Evolutionary conservation across 2,888 invertebrate species (phyloP).

Genomic region (Oligia strigilis): DNA sequence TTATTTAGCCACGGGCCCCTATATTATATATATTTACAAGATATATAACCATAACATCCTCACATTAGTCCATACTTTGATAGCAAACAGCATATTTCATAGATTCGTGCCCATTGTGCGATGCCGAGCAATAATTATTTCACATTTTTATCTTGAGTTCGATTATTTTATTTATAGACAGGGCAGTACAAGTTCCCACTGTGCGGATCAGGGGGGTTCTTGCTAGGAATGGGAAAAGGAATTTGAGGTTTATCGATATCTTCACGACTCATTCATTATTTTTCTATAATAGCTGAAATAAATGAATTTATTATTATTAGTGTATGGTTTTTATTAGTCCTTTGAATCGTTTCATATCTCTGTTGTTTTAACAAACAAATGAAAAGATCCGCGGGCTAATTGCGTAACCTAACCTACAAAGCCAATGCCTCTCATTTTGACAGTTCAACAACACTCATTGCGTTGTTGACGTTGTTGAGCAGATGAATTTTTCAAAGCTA

Average conservation of each 20-base stretch:
- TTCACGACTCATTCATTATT: too few relatives aligned
- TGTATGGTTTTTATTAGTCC: background rate
- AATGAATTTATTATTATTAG: too few relatives aligned
- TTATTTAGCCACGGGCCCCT: too few relatives aligned
- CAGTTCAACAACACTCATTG: background rate
- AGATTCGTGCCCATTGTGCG: slow-evolving; percentile 56
- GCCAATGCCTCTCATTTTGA: background rate
- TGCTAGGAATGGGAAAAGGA: slow-evolving; percentile 61
- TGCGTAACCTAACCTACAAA: background rate
- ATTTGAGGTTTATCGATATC: slow-evolving; percentile 36
- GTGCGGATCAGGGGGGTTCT: slow-evolving; percentile 68
- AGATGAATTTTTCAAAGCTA: background rate
- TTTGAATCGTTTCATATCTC: background rate
- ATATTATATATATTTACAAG: too few relatives aligned
- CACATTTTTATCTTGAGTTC: slow-evolving; percentile 81
- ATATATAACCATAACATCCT: background rate
- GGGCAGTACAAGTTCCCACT: slow-evolving; percentile 78
- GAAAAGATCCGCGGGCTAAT: background rate
- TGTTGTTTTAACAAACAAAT: background rate
- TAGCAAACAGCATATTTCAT: slow-evolving; percentile 24
- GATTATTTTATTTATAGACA: slow-evolving; percentile 85
- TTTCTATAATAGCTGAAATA: too few relatives aligned
- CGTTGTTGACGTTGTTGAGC: background rate
- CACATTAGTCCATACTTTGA: slow-evolving; percentile 25
- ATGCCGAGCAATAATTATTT: slow-evolving; percentile 80